phyloP scores from a whole-genome alignment of 2,797 vertebrate species.

The Sebastes itinus region DNA sequence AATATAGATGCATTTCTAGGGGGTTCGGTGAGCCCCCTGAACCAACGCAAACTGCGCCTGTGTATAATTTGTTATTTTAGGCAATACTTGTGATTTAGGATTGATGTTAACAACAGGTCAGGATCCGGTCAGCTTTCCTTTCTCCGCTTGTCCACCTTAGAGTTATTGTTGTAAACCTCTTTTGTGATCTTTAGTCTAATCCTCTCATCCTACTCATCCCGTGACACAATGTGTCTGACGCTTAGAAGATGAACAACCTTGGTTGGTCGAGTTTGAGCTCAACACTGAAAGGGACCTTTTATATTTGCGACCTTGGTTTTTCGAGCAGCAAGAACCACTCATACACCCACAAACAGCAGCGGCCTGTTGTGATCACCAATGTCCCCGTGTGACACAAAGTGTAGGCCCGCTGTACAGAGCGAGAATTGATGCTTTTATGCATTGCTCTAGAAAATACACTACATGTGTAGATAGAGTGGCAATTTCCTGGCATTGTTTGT shows the following conservation, averaged over 20 bases:
- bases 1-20: too few relatives aligned
- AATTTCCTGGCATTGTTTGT: slow-evolving; percentile 41
- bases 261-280: background rate
- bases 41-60: too few relatives aligned
- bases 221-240: background rate
- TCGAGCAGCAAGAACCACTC: slow-evolving; percentile 4
- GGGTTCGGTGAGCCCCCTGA: too few relatives aligned
- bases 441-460: slow-evolving; percentile 48
- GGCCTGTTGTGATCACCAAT: slow-evolving; percentile 34
- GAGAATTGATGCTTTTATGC: slow-evolving; percentile 39
- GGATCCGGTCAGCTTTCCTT: background rate
- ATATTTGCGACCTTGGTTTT: slow-evolving; percentile 28
- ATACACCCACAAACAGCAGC: slow-evolving; percentile 13
- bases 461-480: slow-evolving; percentile 4
- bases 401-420: background rate
- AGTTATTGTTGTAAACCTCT: background rate
- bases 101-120: slow-evolving; percentile 10
- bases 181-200: background rate
- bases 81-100: background rate
- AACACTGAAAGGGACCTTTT: slow-evolving; percentile 8
- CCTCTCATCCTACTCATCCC: background rate
- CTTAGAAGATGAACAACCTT: background rate
- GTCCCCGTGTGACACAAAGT: slow-evolving; percentile 30
- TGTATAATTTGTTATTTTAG: background rate
- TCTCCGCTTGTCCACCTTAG: background rate